A percentile compares a stretch with the other conserved stretches of the same genome.
These are phyloP conservation scores for Mermis nigrescens DNA, from an alignment of 2,888 invertebrate species.

Conservation along the genomic window DNA sequence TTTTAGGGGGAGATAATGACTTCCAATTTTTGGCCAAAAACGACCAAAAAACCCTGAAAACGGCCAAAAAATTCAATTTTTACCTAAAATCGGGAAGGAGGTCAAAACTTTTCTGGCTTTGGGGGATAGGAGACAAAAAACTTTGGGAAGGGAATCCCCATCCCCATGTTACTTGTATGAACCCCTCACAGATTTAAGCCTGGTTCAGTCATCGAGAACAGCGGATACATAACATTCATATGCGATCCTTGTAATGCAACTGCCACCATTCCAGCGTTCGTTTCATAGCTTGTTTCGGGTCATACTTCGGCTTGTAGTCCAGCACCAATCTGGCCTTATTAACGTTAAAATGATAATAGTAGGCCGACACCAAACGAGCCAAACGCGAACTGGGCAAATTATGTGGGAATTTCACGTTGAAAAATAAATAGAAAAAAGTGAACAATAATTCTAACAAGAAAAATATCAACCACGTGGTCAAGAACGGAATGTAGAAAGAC, in stretches of 20 bases:
- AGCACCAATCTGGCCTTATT: slow-evolving; percentile 41
- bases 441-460: slow-evolving; percentile 17
- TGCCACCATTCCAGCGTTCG: slow-evolving; percentile 23
- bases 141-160: too few relatives aligned
- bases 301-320: slow-evolving; percentile 39
- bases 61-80: too few relatives aligned
- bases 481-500: slow-evolving; percentile 23
- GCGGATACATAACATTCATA: too few relatives aligned
- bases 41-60: too few relatives aligned
- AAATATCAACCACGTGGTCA: slow-evolving; percentile 22
- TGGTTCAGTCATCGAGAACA: too few relatives aligned
- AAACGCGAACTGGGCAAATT: slow-evolving; percentile 22
- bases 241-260: background rate
- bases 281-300: slow-evolving; percentile 32
- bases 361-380: slow-evolving; percentile 37
- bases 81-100: too few relatives aligned
- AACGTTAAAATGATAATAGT: slow-evolving; percentile 42
- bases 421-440: background rate
- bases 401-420: slow-evolving; percentile 9
- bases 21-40: too few relatives aligned
- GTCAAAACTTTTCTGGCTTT: too few relatives aligned
- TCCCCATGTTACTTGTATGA: too few relatives aligned
- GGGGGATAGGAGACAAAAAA: too few relatives aligned
- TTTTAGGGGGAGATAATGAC: too few relatives aligned
- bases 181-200: too few relatives aligned